Conservation (phyloP, 2,113 vertebrate species). For the Gracilinanus agilis region DNA sequence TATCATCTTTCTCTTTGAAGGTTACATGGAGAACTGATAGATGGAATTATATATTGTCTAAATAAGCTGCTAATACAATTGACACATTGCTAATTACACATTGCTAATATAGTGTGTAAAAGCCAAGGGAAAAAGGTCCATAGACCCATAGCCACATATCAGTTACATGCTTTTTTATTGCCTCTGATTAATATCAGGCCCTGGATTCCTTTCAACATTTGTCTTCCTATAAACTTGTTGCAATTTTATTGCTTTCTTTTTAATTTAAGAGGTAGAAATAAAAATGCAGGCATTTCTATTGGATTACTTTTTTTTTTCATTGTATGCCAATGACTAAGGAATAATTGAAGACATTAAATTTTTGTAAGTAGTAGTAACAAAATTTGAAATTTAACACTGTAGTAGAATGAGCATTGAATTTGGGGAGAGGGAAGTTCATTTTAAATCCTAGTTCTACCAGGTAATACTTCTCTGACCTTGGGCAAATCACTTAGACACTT, state of each 20-base stretch:
- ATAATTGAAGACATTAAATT: not conserved
- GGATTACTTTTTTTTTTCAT: slow-evolving; percentile 43
- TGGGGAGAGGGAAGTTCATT: not conserved
- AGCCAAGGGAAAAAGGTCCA: not conserved
- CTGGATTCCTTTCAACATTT: slow-evolving; percentile 32
- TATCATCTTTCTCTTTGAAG: slow-evolving; percentile 6
- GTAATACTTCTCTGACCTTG: not conserved
- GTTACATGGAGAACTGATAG: not conserved
- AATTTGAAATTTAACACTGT: not conserved
- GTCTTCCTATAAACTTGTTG: not conserved
- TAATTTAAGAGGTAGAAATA: slow-evolving; percentile 42
- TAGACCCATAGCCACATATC: slow-evolving; percentile 36
- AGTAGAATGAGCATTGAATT: not conserved
- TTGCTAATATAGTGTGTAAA: slow-evolving; percentile 16
- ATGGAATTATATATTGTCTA: not conserved
- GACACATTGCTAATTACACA: too few species aligned
- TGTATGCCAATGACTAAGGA: slow-evolving; percentile 38
- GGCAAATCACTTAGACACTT: too few species aligned
- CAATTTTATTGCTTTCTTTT: slow-evolving; percentile 26
- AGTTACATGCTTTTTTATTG: slow-evolving; percentile 49
- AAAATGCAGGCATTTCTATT: slow-evolving; percentile 16
- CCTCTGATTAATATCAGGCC: slow-evolving; percentile 3
- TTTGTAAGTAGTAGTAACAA: not conserved
- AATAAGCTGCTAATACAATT: slow-evolving; percentile 22
- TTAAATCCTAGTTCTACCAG: not conserved